Conservation (phyloP, 2,888 invertebrate species). For the Drosophila anomelani region DNA sequence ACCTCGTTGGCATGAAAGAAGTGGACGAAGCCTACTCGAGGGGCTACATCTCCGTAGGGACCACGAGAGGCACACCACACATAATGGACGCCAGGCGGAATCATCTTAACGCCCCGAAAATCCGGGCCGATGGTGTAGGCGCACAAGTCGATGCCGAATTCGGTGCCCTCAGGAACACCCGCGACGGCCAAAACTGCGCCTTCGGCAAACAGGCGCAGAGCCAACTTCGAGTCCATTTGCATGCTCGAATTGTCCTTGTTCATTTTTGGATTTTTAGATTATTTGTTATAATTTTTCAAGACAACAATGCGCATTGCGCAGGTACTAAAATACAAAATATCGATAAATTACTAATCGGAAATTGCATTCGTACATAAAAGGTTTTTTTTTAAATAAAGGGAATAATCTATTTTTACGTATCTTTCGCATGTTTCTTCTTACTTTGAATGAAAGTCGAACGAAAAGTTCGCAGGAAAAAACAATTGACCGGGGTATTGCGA, state of each 20-base stretch:
- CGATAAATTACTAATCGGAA: neutral
- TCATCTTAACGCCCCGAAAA: slow-evolving; percentile 98
- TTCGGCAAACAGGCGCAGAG: slow-evolving; percentile 90
- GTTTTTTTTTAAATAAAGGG: no score
- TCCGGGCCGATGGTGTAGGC: slow-evolving; percentile 95
- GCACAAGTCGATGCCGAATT: slow-evolving; percentile 96
- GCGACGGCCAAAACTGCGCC: slow-evolving; percentile 94
- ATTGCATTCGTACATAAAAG: neutral
- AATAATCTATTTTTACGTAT: no score
- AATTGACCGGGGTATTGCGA: no score
- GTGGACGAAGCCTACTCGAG: slow-evolving; percentile 94
- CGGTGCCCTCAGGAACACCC: slow-evolving; percentile 94
- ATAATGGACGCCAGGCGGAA: slow-evolving; percentile 98
- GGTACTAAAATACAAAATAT: neutral
- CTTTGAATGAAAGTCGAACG: no score
- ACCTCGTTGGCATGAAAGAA: slow-evolving; percentile 93
- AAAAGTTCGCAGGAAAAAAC: no score
- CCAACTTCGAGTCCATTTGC: slow-evolving; percentile 91
- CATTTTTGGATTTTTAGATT: slow-evolving; percentile 39
- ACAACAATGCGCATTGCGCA: slow-evolving; percentile 10
- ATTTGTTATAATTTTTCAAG: neutral
- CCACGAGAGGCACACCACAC: slow-evolving; percentile 89
- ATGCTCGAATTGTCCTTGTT: slow-evolving; percentile 76
- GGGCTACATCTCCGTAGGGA: slow-evolving; percentile 88
- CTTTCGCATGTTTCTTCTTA: no score